Evolutionary conservation across 2,113 vertebrate species (phyloP).

Genomic region (Forbesichthys papilliferus): DNA sequence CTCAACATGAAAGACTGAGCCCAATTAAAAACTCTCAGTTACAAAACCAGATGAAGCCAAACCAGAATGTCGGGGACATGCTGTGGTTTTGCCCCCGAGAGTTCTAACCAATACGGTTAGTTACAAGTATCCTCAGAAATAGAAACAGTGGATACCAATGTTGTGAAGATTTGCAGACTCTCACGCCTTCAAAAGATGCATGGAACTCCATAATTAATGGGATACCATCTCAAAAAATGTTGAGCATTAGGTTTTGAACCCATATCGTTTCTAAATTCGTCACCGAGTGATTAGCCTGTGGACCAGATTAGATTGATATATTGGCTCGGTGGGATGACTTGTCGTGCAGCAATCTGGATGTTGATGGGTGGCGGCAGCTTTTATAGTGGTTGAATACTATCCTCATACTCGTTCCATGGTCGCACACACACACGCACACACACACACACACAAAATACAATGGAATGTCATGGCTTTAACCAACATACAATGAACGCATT

Average conservation of each 20-base stretch:
- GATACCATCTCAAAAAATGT: not conserved
- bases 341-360: constrained; percentile 14
- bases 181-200: constrained; percentile 8
- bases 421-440: constrained; percentile 41
- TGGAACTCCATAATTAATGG: not conserved
- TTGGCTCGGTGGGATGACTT: constrained; percentile 6
- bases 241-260: not conserved
- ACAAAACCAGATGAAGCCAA: constrained; percentile 40
- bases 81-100: constrained; percentile 32
- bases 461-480: constrained; percentile 24
- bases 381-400: constrained; percentile 37
- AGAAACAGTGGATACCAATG: not conserved
- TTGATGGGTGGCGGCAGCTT: constrained; percentile 10
- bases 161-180: constrained; percentile 10
- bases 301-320: constrained; percentile 14
- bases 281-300: not conserved
- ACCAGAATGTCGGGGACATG: constrained; percentile 8
- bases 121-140: constrained; percentile 18
- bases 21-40: constrained; percentile 66
- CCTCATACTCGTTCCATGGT: constrained; percentile 23
- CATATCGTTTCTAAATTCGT: constrained; percentile 7
- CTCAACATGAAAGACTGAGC: constrained; percentile 53
- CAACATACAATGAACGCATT: constrained; percentile 33
- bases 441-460: constrained; percentile 25
- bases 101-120: constrained; percentile 11